A percentile compares a stretch with the other conserved stretches of the same genome.
Evolutionary conservation across 1,140 invertebrate species (phyloP).

Genomic region (Hyles euphorbiae): DNA sequence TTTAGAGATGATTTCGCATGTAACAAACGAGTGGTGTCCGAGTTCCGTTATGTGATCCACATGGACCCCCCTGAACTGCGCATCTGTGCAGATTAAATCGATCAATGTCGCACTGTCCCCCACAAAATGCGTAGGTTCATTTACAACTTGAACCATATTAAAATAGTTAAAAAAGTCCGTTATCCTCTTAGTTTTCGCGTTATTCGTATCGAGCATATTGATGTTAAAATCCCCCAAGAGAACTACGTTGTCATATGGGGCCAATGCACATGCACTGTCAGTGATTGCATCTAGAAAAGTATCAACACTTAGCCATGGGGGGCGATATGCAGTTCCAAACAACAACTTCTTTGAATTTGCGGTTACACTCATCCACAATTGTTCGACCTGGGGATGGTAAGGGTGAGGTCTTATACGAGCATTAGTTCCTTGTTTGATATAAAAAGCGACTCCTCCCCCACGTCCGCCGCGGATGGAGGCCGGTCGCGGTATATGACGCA

Average conservation of each 20-base stretch:
- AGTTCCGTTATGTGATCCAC: no score
- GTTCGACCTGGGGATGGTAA: not conserved
- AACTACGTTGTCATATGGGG: no score
- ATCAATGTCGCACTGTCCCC: constrained; percentile 7
- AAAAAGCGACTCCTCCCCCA: constrained; percentile 11
- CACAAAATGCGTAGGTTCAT: constrained; percentile 9
- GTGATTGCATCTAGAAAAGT: not conserved
- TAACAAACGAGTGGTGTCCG: no score
- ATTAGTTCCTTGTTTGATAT: constrained; percentile 6
- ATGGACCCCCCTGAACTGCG: not conserved
- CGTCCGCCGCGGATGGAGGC: not conserved
- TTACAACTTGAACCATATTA: constrained; percentile 2
- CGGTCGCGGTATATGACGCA: constrained; percentile 6
- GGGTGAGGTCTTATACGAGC: constrained; percentile 1
- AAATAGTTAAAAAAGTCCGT: constrained; percentile 2
- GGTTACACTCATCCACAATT: constrained; percentile 8
- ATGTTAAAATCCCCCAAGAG: no score
- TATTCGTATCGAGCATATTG: constrained; percentile 8
- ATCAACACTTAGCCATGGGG: not conserved
- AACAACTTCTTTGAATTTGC: not conserved
- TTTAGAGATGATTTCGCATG: no score
- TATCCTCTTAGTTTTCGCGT: constrained; percentile 4
- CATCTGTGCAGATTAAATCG: constrained; percentile 5
- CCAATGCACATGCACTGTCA: constrained; percentile 8
- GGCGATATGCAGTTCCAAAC: constrained; percentile 1